phyloP scores from a whole-genome alignment of 2,797 vertebrate species.

The Anomalospiza imberbis region DNA sequence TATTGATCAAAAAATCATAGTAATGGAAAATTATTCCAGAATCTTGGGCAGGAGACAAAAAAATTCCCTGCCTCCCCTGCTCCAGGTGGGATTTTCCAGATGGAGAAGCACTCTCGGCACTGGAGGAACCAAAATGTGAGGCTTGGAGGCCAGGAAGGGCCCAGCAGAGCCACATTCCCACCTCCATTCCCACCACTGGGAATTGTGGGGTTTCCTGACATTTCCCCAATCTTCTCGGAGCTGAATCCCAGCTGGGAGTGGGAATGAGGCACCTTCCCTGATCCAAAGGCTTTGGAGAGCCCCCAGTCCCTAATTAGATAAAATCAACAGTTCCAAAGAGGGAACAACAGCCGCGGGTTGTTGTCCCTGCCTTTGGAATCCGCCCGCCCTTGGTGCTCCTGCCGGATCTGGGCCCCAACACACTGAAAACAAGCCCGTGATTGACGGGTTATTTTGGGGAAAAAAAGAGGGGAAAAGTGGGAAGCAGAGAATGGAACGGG shows the following conservation, averaged over 20 bases:
- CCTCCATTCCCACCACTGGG: rapidly evolving
- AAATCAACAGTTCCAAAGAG: neutral
- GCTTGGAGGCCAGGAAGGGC: neutral
- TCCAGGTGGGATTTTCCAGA: neutral
- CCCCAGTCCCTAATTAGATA: neutral
- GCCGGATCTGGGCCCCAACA: neutral
- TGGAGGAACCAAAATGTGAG: neutral
- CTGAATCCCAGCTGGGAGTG: neutral
- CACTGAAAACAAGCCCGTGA: neutral
- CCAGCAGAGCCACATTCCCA: neutral
- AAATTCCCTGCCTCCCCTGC: neutral
- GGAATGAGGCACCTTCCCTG: neutral
- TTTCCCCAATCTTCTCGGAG: neutral
- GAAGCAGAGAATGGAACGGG: neutral
- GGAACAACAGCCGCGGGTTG: neutral
- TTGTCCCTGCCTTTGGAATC: neutral
- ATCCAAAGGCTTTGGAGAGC: neutral
- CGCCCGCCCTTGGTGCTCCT: neutral
- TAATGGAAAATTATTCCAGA: neutral
- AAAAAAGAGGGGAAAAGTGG: neutral
- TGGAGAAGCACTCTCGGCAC: rapidly evolving
- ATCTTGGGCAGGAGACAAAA: neutral
- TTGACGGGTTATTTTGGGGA: neutral
- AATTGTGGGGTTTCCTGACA: rapidly evolving
- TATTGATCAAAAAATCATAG: neutral